Conservation (phyloP, 1,140 invertebrate species). For the Trachelipus rathkii region DNA sequence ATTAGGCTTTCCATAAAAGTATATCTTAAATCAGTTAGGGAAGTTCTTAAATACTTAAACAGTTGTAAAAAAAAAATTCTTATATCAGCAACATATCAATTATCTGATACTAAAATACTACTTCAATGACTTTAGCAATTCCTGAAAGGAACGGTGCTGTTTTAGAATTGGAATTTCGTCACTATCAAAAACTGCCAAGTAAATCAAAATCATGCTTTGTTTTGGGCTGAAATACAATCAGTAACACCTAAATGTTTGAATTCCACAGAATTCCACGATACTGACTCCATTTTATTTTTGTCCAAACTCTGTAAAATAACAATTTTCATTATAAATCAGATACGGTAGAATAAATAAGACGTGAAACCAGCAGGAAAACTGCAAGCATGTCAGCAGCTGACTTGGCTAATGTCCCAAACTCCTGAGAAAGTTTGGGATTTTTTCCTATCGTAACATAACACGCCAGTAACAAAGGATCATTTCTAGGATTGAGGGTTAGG, state of each 20-base stretch:
- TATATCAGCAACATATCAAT: too few relatives aligned
- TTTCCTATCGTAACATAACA: too few relatives aligned
- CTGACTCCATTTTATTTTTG: constrained; percentile 36
- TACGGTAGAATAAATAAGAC: background rate
- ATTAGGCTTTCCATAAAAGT: too few relatives aligned
- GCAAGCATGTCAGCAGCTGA: too few relatives aligned
- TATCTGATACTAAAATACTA: too few relatives aligned
- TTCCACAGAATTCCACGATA: constrained; percentile 37
- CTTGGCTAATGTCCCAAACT: background rate
- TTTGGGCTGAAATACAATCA: constrained; percentile 47
- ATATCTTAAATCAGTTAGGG: too few relatives aligned
- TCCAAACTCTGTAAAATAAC: constrained; percentile 24
- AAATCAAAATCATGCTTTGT: constrained; percentile 41
- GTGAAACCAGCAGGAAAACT: too few relatives aligned
- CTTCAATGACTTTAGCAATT: background rate
- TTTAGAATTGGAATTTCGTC: constrained; percentile 33
- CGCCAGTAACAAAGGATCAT: too few relatives aligned
- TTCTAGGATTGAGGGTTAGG: too few relatives aligned
- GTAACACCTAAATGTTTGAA: constrained; percentile 45
- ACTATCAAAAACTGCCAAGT: constrained; percentile 29
- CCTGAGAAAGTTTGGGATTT: background rate
- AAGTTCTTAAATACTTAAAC: too few relatives aligned
- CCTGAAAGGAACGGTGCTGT: background rate
- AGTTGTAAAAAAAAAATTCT: too few relatives aligned
- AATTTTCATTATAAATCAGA: background rate